Evolutionary conservation across 2,888 invertebrate genomes (phyloP).

Genomic region (Chaitophorus viminalis): DNA sequence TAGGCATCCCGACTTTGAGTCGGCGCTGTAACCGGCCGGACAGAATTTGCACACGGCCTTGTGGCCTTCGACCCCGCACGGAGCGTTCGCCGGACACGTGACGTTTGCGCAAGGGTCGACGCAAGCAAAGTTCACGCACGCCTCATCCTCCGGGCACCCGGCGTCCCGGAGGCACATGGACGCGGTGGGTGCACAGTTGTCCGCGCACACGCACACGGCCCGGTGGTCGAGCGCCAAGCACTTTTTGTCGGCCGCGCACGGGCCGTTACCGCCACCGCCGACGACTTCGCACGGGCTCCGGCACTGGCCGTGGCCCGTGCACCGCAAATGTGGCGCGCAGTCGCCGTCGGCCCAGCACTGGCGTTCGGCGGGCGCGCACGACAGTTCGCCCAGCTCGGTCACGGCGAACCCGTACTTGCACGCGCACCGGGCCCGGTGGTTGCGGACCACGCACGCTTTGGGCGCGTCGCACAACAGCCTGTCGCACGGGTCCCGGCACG

Average conservation of each 20-base stretch:
- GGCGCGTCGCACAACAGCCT: constrained; percentile 65
- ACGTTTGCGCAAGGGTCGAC: constrained; percentile 88
- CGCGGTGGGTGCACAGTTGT: constrained; percentile 85
- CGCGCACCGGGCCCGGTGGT: constrained; percentile 85
- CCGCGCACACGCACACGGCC: constrained; percentile 85
- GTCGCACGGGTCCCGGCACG: constrained; percentile 63
- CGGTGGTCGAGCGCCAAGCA: constrained; percentile 90
- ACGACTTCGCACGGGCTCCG: constrained; percentile 81
- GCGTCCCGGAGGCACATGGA: constrained; percentile 90
- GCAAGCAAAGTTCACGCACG: constrained; percentile 89
- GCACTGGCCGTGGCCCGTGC: constrained; percentile 81
- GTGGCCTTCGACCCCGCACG: constrained; percentile 94
- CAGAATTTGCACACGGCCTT: constrained; percentile 96
- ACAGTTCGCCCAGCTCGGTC: constrained; percentile 86
- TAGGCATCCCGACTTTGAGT: constrained; percentile 92
- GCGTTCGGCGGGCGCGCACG: constrained; percentile 83
- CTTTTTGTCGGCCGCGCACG: constrained; percentile 84
- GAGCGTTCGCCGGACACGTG: constrained; percentile 84
- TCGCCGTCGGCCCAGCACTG: constrained; percentile 85
- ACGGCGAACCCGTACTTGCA: constrained; percentile 90
- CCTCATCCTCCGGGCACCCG: constrained; percentile 85
- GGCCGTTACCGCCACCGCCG: constrained; percentile 69
- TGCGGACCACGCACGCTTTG: constrained; percentile 90
- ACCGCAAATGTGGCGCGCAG: constrained; percentile 87
- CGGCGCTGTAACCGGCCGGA: constrained; percentile 91